Percentiles rank a stretch among this genome's conserved stretches.
These are phyloP conservation scores for Neoascia interrupta DNA, from an alignment of 2,888 invertebrate genomes.

Conservation along the genomic window DNA sequence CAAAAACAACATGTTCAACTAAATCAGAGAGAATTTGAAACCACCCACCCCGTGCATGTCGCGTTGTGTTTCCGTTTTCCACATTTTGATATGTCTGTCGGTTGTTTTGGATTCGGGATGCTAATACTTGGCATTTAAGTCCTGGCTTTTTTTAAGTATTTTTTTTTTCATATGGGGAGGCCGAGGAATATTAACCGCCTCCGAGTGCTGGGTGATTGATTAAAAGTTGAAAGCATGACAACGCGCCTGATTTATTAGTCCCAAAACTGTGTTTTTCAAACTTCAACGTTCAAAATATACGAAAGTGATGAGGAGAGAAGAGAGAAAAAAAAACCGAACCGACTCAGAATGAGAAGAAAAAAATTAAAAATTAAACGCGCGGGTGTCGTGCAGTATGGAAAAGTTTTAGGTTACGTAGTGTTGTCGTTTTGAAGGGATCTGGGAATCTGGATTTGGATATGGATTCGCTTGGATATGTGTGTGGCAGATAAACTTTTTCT, in stretches of 20 bases:
- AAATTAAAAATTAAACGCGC: constrained; percentile 68
- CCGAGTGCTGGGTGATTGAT: constrained; percentile 67
- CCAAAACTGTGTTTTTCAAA: constrained; percentile 69
- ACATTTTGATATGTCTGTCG: constrained; percentile 68
- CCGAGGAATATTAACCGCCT: constrained; percentile 62
- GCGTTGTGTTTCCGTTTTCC: constrained; percentile 60
- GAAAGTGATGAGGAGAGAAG: constrained; percentile 43
- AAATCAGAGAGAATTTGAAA: constrained; percentile 36
- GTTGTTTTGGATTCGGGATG: constrained; percentile 61
- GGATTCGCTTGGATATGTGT: constrained; percentile 54
- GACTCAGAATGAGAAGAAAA: constrained; percentile 26
- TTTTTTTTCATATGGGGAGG: constrained; percentile 21
- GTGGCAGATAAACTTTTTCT: constrained; percentile 57
- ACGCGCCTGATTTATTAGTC: constrained; percentile 68
- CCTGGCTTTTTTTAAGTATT: not conserved
- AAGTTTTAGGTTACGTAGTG: constrained; percentile 66
- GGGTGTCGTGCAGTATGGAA: constrained; percentile 50
- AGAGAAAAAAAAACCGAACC: constrained; percentile 1
- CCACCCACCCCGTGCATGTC: constrained; percentile 11
- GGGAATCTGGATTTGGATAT: constrained; percentile 63
- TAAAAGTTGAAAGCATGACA: constrained; percentile 70
- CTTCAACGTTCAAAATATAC: constrained; percentile 65
- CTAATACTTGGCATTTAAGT: constrained; percentile 60
- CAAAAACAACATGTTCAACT: constrained; percentile 24
- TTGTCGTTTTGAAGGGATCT: constrained; percentile 68